Percentiles rank a stretch among this genome's conserved stretches.
These are phyloP conservation scores for Penaeus japonicus DNA, from an alignment of 1,140 invertebrate species.

Conservation along the genomic window DNA sequence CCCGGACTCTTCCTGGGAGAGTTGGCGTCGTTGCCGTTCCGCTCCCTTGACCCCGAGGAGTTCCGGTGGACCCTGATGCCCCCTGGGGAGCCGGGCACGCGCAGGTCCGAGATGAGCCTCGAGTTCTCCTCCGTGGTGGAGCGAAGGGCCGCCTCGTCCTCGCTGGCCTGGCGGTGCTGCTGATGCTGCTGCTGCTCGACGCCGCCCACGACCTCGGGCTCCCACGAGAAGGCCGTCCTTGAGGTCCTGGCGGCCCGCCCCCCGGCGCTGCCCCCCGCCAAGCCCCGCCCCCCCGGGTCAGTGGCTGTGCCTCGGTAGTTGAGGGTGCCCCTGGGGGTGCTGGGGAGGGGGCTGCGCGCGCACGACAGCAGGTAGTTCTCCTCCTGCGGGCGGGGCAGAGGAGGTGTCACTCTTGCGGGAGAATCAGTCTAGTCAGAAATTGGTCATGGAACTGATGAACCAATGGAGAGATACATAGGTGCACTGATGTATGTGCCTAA, in stretches of 20 bases:
- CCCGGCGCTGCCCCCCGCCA: neutral
- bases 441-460: too few relatives aligned
- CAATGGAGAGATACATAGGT: too few relatives aligned
- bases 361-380: constrained; percentile 36
- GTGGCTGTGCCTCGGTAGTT: neutral
- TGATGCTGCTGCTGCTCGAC: neutral
- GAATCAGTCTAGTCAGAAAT: too few relatives aligned
- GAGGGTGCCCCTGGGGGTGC: constrained; percentile 12
- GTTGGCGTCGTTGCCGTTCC: neutral
- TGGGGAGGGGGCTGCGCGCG: constrained; percentile 17
- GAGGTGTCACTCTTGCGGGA: too few relatives aligned
- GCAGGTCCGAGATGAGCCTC: neutral
- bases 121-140: neutral
- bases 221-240: constrained; percentile 21
- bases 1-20: constrained; percentile 16
- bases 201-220: neutral
- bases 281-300: neutral
- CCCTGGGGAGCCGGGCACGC: neutral
- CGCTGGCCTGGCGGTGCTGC: neutral
- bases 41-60: neutral
- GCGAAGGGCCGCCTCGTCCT: neutral
- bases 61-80: constrained; percentile 16
- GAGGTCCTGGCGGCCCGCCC: neutral
- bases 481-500: too few relatives aligned
- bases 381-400: neutral